A percentile compares a stretch with the other conserved stretches of the same genome.
phyloP scores from a whole-genome alignment of 2,113 vertebrate species.

The Megaleporinus macrocephalus region DNA sequence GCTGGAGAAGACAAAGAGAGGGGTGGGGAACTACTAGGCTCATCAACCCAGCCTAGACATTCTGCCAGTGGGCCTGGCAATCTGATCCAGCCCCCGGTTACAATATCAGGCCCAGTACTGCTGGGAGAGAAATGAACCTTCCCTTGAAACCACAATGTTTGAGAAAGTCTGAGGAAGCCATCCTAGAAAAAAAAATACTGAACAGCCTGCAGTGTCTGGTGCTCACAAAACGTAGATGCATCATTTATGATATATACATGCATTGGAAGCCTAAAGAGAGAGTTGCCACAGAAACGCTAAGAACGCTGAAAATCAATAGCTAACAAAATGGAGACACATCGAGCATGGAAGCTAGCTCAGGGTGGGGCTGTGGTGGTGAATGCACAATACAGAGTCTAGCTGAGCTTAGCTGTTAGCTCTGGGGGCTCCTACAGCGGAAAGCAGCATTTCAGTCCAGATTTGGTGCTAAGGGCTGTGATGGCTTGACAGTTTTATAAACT shows the following conservation, averaged over 20 bases:
- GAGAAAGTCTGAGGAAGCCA: background rate
- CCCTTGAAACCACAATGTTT: background rate
- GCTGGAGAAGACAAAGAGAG: slow-evolving; percentile 28
- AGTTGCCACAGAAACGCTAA: background rate
- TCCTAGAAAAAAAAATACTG: background rate
- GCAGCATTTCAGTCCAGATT: slow-evolving; percentile 12
- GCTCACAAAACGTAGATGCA: slow-evolving; percentile 16
- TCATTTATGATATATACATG: slow-evolving; percentile 31
- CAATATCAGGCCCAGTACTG: background rate
- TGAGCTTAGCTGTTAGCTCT: background rate
- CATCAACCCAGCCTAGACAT: slow-evolving; percentile 24
- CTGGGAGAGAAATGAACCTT: background rate
- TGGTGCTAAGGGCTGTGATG: background rate
- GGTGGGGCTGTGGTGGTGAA: background rate
- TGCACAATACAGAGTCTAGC: background rate
- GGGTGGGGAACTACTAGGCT: slow-evolving; percentile 24
- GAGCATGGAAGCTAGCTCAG: slow-evolving; percentile 6
- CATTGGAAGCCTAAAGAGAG: background rate
- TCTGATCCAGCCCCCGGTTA: slow-evolving; percentile 45
- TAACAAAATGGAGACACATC: background rate
- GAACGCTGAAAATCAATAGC: background rate
- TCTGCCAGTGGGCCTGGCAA: slow-evolving; percentile 23
- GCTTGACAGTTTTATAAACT: slow-evolving; percentile 6
- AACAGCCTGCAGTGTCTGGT: background rate
- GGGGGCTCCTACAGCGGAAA: background rate